phyloP scores from a whole-genome alignment of 2,888 invertebrate species.

The Drepana falcataria region DNA sequence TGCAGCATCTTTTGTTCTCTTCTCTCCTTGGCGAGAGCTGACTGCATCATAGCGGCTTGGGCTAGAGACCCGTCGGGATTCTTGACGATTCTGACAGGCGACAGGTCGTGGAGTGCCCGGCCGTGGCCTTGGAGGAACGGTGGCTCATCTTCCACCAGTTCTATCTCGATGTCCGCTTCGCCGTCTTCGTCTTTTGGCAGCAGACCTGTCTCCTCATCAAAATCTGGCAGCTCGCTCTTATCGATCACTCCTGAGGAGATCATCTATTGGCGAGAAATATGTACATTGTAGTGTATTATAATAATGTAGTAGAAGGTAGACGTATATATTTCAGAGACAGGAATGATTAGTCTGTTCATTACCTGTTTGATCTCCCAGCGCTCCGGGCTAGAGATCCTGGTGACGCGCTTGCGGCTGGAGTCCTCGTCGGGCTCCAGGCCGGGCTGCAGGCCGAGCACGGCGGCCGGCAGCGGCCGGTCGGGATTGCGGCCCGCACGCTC shows the following conservation, averaged over 20 bases:
- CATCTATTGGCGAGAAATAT: slow-evolving; percentile 78
- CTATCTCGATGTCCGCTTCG: slow-evolving; percentile 99
- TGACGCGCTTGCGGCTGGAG: slow-evolving; percentile 89
- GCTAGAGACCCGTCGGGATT: slow-evolving; percentile 99
- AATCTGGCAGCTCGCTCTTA: slow-evolving; percentile 96
- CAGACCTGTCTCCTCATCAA: slow-evolving; percentile 97
- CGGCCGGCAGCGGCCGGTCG: slow-evolving; percentile 87
- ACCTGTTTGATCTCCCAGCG: slow-evolving; percentile 98
- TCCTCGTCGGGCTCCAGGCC: slow-evolving; percentile 88
- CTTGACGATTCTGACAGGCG: slow-evolving; percentile 96
- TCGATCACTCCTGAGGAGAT: slow-evolving; percentile 94
- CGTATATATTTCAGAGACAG: too few species aligned
- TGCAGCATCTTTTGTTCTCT: slow-evolving; percentile 98
- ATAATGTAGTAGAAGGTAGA: too few species aligned
- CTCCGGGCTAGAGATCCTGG: slow-evolving; percentile 96
- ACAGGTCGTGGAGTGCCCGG: slow-evolving; percentile 92
- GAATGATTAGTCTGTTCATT: slow-evolving; percentile 6
- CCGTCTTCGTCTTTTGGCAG: slow-evolving; percentile 94
- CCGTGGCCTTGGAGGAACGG: slow-evolving; percentile 97
- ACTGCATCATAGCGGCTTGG: slow-evolving; percentile 99
- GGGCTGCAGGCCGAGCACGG: slow-evolving; percentile 75
- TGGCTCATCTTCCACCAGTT: slow-evolving; percentile 98
- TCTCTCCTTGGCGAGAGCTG: slow-evolving; percentile 97
- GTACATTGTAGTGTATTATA: too few species aligned
- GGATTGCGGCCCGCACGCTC: slow-evolving; percentile 92